Evolutionary conservation across 2,113 vertebrate genomes (phyloP).

Genomic region (Otolemur garnettii): DNA sequence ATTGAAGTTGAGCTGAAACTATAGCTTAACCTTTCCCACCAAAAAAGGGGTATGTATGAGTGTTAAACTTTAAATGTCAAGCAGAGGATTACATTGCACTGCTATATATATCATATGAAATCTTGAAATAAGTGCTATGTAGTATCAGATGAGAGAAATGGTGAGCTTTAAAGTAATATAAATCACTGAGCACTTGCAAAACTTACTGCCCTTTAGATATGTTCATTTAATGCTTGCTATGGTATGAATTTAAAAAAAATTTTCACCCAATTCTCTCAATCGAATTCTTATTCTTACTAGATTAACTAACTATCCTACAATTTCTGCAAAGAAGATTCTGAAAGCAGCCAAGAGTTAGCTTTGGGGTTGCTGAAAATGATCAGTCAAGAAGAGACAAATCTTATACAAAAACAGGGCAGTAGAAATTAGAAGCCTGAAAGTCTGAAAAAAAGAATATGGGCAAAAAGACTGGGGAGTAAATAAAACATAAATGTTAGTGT

Average conservation of each 20-base stretch:
- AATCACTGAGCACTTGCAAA: slow-evolving; percentile 8
- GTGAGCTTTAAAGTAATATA: slow-evolving; percentile 44
- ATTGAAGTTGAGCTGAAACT: slow-evolving; percentile 16
- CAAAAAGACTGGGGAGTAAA: slow-evolving; percentile 26
- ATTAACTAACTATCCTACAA: not conserved
- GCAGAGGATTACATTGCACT: not conserved
- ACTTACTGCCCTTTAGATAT: slow-evolving; percentile 11
- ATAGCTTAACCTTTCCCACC: slow-evolving; percentile 85
- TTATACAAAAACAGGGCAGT: slow-evolving; percentile 35
- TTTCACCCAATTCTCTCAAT: not conserved
- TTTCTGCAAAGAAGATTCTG: not conserved
- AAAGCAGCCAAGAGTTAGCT: slow-evolving; percentile 64
- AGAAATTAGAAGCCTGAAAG: slow-evolving; percentile 37
- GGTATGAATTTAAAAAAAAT: not conserved
- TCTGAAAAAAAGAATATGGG: slow-evolving; percentile 29
- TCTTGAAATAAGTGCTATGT: slow-evolving; percentile 48
- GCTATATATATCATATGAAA: not conserved
- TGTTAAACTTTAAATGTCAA: slow-evolving; percentile 33
- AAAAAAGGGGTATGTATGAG: slow-evolving; percentile 54
- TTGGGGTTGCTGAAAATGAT: slow-evolving; percentile 27
- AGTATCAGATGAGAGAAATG: slow-evolving; percentile 38
- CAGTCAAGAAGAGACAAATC: slow-evolving; percentile 54
- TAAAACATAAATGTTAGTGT: not conserved
- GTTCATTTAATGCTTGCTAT: slow-evolving; percentile 2
- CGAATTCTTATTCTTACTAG: not conserved